These are phyloP conservation scores for Eristalinus sepulchralis DNA, from an alignment of 2,888 invertebrate genomes.

Conservation along the genomic window DNA sequence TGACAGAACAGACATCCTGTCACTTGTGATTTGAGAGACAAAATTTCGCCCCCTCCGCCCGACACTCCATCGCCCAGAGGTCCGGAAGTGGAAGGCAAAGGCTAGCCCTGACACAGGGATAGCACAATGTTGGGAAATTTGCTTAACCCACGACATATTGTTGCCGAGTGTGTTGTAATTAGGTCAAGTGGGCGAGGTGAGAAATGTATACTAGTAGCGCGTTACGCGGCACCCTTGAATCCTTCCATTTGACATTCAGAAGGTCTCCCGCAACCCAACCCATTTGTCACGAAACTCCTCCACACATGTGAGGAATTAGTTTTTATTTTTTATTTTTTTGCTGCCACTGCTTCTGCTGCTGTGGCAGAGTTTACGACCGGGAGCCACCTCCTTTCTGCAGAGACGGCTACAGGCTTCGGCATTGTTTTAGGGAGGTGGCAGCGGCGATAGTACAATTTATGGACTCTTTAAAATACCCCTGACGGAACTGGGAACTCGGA, in stretches of 20 bases:
- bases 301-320: slow-evolving; percentile 37
- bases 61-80: too few species aligned
- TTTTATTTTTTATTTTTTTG: neutral
- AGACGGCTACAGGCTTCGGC: neutral
- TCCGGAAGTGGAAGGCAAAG: too few species aligned
- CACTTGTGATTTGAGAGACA: neutral
- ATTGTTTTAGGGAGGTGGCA: slow-evolving; percentile 23
- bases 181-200: slow-evolving; percentile 68
- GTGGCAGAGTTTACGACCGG: slow-evolving; percentile 15
- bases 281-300: slow-evolving; percentile 50
- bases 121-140: too few species aligned
- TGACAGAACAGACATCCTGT: neutral
- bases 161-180: slow-evolving; percentile 46
- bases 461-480: slow-evolving; percentile 49
- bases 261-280: slow-evolving; percentile 21
- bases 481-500: neutral
- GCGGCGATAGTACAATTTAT: slow-evolving; percentile 54
- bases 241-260: slow-evolving; percentile 60
- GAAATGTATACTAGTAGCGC: slow-evolving; percentile 7
- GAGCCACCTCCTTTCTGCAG: neutral
- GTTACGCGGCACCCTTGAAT: slow-evolving; percentile 63
- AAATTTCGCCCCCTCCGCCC: too few species aligned
- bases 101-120: too few species aligned
- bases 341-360: neutral
- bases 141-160: neutral